phyloP scores from a whole-genome alignment of 2,797 vertebrate species.

The Takifugu ocellatus region DNA sequence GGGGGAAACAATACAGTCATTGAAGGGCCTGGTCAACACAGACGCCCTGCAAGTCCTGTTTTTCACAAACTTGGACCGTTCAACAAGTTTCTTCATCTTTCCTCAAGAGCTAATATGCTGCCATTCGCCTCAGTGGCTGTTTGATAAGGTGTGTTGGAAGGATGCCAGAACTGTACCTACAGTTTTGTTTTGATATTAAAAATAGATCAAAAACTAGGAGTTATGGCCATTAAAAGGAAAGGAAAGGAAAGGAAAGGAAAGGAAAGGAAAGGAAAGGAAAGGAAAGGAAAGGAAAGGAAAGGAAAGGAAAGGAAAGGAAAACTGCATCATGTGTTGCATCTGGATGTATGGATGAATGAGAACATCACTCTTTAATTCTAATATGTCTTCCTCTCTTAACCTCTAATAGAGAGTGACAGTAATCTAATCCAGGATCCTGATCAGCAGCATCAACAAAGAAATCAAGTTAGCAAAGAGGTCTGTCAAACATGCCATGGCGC shows the following conservation, averaged over 20 bases:
- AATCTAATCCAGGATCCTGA: conserved; percentile 76
- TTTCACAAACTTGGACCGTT: no score
- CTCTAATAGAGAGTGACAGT: conserved; percentile 72
- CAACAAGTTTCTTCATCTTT: no score
- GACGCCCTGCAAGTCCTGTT: no score
- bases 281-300: conserved; percentile 12
- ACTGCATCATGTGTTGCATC: conserved; percentile 32
- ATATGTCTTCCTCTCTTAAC: conserved; percentile 67
- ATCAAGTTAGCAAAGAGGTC: conserved; percentile 38
- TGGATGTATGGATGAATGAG: conserved; percentile 27
- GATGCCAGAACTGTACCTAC: no score
- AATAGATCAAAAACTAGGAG: no score
- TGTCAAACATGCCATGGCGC: conserved; percentile 18
- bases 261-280: no score
- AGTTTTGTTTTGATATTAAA: no score
- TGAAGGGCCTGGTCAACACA: no score
- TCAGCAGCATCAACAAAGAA: conserved; percentile 41
- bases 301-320: conserved; percentile 1
- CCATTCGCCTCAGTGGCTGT: no score
- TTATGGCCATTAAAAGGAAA: background rate
- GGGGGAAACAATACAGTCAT: no score
- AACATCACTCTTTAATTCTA: conserved; percentile 71
- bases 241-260: background rate
- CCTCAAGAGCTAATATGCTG: no score
- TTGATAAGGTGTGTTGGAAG: no score